Percentiles rank a stretch among this genome's conserved stretches.
Conservation (phyloP, 2,797 vertebrate genomes). For the Holocentrus rufus region DNA sequence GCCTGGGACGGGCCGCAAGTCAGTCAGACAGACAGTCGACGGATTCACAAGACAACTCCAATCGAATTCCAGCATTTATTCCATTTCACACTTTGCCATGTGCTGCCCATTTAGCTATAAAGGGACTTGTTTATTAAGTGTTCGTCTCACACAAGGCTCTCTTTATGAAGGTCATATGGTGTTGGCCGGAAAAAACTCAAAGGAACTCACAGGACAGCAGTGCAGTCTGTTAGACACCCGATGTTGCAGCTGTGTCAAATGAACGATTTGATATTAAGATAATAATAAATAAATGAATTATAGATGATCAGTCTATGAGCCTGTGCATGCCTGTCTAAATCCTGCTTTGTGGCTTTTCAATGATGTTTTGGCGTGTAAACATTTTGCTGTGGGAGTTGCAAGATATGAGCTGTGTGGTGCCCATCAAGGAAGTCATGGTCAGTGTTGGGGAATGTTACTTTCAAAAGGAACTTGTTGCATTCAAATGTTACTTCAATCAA, state of each 20-base stretch:
- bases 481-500: too few relatives aligned
- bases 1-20: not conserved
- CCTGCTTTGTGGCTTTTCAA: too few relatives aligned
- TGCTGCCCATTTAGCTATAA: constrained; percentile 66
- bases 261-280: too few relatives aligned
- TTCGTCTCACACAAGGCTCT: constrained; percentile 65
- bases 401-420: too few relatives aligned
- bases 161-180: constrained; percentile 55
- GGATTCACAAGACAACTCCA: constrained; percentile 49
- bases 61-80: constrained; percentile 59
- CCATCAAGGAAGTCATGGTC: too few relatives aligned
- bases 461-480: too few relatives aligned
- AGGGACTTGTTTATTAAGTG: constrained; percentile 42
- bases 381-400: too few relatives aligned
- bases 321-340: too few relatives aligned
- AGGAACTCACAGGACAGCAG: not conserved
- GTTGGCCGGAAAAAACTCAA: constrained; percentile 5
- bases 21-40: constrained; percentile 17
- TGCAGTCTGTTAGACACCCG: constrained; percentile 19
- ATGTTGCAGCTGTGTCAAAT: not conserved
- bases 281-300: too few relatives aligned
- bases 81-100: constrained; percentile 55
- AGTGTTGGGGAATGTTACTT: too few relatives aligned
- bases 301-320: too few relatives aligned
- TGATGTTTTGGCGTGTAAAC: too few relatives aligned